Base-by-base conservation (phyloP, 2,113 vertebrate genomes). In the Psephotus haematonotus region DNA sequence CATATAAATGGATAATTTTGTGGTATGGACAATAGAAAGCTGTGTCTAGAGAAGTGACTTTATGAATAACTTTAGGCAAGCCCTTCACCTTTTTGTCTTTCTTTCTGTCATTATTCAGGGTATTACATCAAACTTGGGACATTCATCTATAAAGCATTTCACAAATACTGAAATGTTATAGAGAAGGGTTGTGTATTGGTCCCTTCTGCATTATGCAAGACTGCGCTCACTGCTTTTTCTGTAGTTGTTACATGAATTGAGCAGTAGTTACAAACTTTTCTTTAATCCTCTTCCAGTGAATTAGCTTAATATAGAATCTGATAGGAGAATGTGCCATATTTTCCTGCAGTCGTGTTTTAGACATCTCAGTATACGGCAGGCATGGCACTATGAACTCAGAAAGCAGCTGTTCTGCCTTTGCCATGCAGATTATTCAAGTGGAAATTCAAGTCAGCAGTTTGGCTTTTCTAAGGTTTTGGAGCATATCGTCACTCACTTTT, bases 351-450 rank as follows among this genome's bases (percentile, higher is more conserved):
- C 52, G 13, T 37, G 43, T 67, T 89, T 35, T 71, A 59, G 29
- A 75, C 43, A 22, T 84, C 50, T 76, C 15, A 4, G 43, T 37
- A 11, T 4, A 11, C 2, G 1, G 64, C 70, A 50, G 28, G 27
- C 41, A 86, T 17, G 72, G 69, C 78, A 82, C 17, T 25, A 3
- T 46, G 53, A 83, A 37, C 60, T 91, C 47, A n/a, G 88, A 90
- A 90, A 53, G 60, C 86, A 83, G 82, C 88, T 95, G 77, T 64
- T 71, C 55, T 64, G 46, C 43, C 28, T 47, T 88, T 62, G 64
- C 72, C 17, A 6, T 53, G 55, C 46, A 35, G 63, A 64, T 33
- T 65, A 63, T 93, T 86, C 17, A 64, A 72, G 57, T 65, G 52
- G 86, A 92, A 92, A 76, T 86, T 71, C 52, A 72, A 82, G 94